Conservation (phyloP, 2,888 invertebrate species). For the Thereva unica region DNA sequence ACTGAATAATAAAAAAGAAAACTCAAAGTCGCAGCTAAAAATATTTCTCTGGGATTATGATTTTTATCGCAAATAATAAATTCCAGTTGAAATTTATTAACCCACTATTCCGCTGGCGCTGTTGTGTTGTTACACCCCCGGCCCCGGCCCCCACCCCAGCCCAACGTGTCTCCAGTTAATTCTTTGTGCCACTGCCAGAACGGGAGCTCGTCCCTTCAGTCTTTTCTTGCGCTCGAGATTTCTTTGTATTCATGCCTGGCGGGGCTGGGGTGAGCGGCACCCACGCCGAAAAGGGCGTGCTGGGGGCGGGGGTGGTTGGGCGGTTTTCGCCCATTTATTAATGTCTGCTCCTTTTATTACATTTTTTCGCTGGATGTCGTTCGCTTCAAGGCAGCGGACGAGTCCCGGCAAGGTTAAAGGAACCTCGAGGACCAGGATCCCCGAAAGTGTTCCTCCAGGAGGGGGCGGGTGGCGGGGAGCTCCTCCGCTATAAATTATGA, state of each 20-base stretch:
- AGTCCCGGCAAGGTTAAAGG: conserved; percentile 1
- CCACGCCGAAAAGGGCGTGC: not conserved
- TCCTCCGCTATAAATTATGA: conserved; percentile 38
- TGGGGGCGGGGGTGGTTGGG: conserved; percentile 18
- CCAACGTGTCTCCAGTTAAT: no score
- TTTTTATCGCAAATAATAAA: conserved; percentile 42
- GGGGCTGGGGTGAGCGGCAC: no score
- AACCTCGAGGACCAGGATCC: not conserved
- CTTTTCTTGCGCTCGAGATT: no score
- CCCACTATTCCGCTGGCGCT: conserved; percentile 20
- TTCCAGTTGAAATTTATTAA: conserved; percentile 42
- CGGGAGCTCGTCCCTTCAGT: no score
- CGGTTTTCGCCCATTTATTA: conserved; percentile 36
- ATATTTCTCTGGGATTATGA: conserved; percentile 41
- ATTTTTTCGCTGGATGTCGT: conserved; percentile 15
- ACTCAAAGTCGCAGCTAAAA: conserved; percentile 23
- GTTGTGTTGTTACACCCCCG: conserved; percentile 8
- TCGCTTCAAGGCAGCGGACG: not conserved
- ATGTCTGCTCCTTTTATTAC: conserved; percentile 36
- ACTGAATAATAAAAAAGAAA: no score
- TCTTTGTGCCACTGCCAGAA: no score
- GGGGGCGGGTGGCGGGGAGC: conserved; percentile 1
- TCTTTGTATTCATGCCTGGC: no score
- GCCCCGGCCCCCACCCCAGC: not conserved
- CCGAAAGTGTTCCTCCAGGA: not conserved